Base-by-base conservation (phyloP, 92 coral and sea anemone species). In the Zoanthus gigantus region DNA sequence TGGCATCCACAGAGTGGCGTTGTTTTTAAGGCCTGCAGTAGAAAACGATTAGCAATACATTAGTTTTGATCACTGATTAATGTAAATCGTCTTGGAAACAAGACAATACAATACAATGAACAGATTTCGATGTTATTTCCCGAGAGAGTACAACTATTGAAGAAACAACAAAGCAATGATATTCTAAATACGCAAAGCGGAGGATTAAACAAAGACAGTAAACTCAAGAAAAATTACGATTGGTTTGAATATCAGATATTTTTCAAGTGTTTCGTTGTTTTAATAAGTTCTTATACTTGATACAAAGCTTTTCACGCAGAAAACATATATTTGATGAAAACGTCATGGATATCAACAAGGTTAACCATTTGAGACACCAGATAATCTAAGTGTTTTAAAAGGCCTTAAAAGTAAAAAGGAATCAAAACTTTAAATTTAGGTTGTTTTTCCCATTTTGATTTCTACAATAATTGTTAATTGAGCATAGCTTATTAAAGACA, bases 11-110 rank as follows among this genome's bases (percentile, higher is more conserved):
- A 60, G n/a, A 9, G 17, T 58, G 82, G 34, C 63, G 85, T 47
- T 81, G 75, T 65, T 66, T 13, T 30, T 67, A 57, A 28, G 18
- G 18, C 74, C 85, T 81, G 58, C 75, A 17, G 60, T 10, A 81
- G 42, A 81, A 81, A 17, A 28, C 75, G 58, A 81, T 67, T 63
- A 81, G 47, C 85, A 23, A 45, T 66, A 81, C 45, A 81, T 66
- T 81, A 81, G 71, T 32, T 65, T 47, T 37, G 52, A 81, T 81
- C 75, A 28, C 13, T 65, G 60, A 50, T 32, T 81, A 74, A 47
- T 73, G 75, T 74, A 44, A 32, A 78, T 16, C 83, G 28, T 32
- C 68, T n/a, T 54, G 66, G 83, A 57, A 18, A 28, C 48, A 78
- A 78, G 31, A 47, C 85, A 81, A 81, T 45, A 67, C 74, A 45